phyloP scores from a whole-genome alignment of 2,888 invertebrate genomes.

The Cerceris rybyensis region DNA sequence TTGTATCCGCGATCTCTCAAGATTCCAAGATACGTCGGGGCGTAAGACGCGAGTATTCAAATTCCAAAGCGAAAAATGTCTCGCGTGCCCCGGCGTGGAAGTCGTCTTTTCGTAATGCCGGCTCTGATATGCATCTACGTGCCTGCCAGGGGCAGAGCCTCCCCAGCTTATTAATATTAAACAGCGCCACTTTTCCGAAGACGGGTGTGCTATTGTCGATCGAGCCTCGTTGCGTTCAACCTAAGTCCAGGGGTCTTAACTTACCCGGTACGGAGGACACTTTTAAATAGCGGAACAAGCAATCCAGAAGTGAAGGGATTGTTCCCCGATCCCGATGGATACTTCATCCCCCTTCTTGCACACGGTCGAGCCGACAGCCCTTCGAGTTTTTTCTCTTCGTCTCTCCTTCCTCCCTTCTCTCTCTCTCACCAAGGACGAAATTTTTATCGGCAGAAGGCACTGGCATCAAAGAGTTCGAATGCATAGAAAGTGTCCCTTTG shows the following conservation, averaged over 20 bases:
- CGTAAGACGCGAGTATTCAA: slow-evolving; percentile 48
- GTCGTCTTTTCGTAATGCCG: slow-evolving; percentile 77
- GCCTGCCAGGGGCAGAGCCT: slow-evolving; percentile 77
- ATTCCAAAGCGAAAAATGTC: slow-evolving; percentile 50
- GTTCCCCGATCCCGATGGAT: slow-evolving; percentile 67
- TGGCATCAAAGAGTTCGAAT: slow-evolving; percentile 50
- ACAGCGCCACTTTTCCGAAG: slow-evolving; percentile 74
- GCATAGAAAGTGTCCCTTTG: slow-evolving; percentile 32
- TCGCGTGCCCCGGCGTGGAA: slow-evolving; percentile 47
- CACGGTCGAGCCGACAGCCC: slow-evolving; percentile 5
- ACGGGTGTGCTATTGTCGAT: slow-evolving; percentile 65
- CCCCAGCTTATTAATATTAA: slow-evolving; percentile 80
- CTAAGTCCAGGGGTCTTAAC: slow-evolving; percentile 60
- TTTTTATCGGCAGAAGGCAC: slow-evolving; percentile 44
- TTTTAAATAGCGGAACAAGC: slow-evolving; percentile 78
- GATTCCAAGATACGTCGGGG: slow-evolving; percentile 14
- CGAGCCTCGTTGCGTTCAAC: slow-evolving; percentile 43
- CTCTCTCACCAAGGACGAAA: slow-evolving; percentile 23
- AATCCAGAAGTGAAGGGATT: slow-evolving; percentile 72
- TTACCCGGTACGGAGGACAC: slow-evolving; percentile 63
- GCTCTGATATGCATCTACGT: slow-evolving; percentile 80
- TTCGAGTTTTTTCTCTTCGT: neutral
- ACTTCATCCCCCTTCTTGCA: slow-evolving; percentile 62
- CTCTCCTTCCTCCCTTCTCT: too few relatives aligned
- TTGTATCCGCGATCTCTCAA: slow-evolving; percentile 32